These are phyloP conservation scores for Ornithoptera alexandrae DNA, from an alignment of 2,888 invertebrate genomes.

Conservation along the genomic window DNA sequence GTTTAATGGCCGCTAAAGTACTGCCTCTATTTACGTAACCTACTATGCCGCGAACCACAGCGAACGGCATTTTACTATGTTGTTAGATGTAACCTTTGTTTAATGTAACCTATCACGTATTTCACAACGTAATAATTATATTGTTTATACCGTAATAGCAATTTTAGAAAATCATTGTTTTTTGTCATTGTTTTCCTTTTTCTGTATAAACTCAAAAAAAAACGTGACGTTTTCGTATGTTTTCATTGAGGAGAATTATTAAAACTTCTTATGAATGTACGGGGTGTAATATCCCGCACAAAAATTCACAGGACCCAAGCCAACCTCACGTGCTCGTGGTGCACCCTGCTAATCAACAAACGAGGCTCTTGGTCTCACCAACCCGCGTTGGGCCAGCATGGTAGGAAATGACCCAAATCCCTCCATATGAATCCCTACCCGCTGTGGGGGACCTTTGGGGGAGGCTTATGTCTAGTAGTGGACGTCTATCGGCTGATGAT, in stretches of 20 bases:
- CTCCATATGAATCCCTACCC: too few species aligned
- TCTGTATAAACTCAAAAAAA: neutral
- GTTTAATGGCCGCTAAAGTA: constrained; percentile 63
- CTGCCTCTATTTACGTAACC: constrained; percentile 60
- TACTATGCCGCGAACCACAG: constrained; percentile 44
- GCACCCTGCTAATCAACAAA: too few species aligned
- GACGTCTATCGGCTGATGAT: too few species aligned
- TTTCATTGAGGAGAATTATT: neutral
- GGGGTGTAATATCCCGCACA: too few species aligned
- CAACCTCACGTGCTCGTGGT: too few species aligned
- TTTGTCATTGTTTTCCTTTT: neutral
- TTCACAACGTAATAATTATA: constrained; percentile 19
- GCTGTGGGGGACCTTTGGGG: too few species aligned
- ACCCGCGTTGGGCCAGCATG: too few species aligned
- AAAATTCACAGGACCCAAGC: too few species aligned
- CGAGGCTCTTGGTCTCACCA: too few species aligned
- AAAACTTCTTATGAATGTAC: too few species aligned
- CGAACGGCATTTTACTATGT: constrained; percentile 31
- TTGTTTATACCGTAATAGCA: neutral
- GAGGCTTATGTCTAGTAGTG: too few species aligned
- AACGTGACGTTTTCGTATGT: neutral
- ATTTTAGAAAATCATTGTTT: neutral
- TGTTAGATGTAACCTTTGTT: constrained; percentile 25
- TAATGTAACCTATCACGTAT: constrained; percentile 24
- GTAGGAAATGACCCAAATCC: too few species aligned